Conservation (phyloP, 2,888 invertebrate genomes). For the Glomeris marginata region DNA sequence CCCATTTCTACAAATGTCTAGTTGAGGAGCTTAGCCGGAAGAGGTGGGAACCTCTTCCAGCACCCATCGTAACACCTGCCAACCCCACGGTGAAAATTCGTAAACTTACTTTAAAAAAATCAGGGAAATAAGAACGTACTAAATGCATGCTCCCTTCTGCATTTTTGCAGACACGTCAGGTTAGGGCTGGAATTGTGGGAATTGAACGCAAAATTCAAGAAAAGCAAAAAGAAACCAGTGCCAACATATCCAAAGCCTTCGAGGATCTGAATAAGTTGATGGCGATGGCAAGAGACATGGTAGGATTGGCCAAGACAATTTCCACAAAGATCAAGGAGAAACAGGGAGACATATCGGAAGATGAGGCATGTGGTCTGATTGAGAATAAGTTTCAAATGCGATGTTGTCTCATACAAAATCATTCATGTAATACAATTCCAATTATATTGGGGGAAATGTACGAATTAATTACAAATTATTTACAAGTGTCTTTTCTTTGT, state of each 20-base stretch:
- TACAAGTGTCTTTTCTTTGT: too few relatives aligned
- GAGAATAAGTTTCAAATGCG: too few relatives aligned
- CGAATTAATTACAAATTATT: too few relatives aligned
- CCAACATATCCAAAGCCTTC: constrained; percentile 83
- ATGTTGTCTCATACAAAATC: too few relatives aligned
- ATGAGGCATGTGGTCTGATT: constrained; percentile 48
- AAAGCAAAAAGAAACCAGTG: constrained; percentile 77
- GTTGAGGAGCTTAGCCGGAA: constrained; percentile 9
- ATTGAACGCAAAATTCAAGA: constrained; percentile 86
- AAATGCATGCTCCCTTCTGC: too few relatives aligned
- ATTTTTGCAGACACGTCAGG: constrained; percentile 47
- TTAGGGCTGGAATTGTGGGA: constrained; percentile 70
- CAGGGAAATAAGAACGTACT: not conserved
- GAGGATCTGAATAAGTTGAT: constrained; percentile 89
- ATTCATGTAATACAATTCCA: too few relatives aligned
- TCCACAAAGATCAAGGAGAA: constrained; percentile 84
- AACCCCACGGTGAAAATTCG: too few relatives aligned
- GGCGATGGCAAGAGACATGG: constrained; percentile 97
- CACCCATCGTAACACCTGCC: too few relatives aligned
- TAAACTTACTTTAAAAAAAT: not conserved
- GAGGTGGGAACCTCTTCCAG: constrained; percentile 6
- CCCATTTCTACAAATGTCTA: constrained; percentile 14
- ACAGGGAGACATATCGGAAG: constrained; percentile 90
- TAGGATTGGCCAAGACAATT: constrained; percentile 74
- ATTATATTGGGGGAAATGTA: too few relatives aligned